A percentile compares a stretch with the other conserved stretches of the same genome.
phyloP scores from a whole-genome alignment of 2,888 invertebrate species.

The Hydroisotoma schaefferi region DNA sequence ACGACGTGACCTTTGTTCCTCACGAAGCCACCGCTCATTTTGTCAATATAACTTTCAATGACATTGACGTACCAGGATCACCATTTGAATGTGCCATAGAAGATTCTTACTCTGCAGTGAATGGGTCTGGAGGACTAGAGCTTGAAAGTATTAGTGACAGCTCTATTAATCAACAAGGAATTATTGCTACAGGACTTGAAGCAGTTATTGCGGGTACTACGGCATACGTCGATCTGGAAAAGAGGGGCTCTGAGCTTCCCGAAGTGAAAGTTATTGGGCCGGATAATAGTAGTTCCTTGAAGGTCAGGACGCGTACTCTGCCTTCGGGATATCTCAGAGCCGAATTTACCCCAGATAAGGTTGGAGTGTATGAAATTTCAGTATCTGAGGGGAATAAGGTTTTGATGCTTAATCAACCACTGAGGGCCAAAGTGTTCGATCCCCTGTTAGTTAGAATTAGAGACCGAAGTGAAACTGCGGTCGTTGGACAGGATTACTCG shows the following conservation, averaged over 20 bases:
- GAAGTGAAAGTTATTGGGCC: slow-evolving; percentile 59
- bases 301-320: slow-evolving; percentile 47
- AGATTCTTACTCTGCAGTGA: slow-evolving; percentile 49
- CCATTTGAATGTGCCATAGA: slow-evolving; percentile 72
- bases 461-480: slow-evolving; percentile 67
- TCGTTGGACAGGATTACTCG: slow-evolving; percentile 76
- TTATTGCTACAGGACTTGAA: slow-evolving; percentile 51
- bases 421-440: slow-evolving; percentile 72
- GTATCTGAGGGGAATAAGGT: slow-evolving; percentile 62
- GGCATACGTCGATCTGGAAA: slow-evolving; percentile 55
- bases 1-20: slow-evolving; percentile 88
- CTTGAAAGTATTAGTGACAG: slow-evolving; percentile 46
- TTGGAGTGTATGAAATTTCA: slow-evolving; percentile 71
- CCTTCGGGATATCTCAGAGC: slow-evolving; percentile 58
- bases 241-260: slow-evolving; percentile 55
- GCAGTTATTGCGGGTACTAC: slow-evolving; percentile 54
- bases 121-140: slow-evolving; percentile 41
- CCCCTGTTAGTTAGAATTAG: slow-evolving; percentile 68
- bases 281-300: slow-evolving; percentile 52
- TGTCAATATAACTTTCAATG: slow-evolving; percentile 88
- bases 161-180: slow-evolving; percentile 42
- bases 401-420: slow-evolving; percentile 62
- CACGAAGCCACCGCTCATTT: slow-evolving; percentile 84
- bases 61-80: slow-evolving; percentile 60
- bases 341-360: slow-evolving; percentile 71